Conservation (phyloP, 2,888 invertebrate species). For the Pachymerium ferrugineum region DNA sequence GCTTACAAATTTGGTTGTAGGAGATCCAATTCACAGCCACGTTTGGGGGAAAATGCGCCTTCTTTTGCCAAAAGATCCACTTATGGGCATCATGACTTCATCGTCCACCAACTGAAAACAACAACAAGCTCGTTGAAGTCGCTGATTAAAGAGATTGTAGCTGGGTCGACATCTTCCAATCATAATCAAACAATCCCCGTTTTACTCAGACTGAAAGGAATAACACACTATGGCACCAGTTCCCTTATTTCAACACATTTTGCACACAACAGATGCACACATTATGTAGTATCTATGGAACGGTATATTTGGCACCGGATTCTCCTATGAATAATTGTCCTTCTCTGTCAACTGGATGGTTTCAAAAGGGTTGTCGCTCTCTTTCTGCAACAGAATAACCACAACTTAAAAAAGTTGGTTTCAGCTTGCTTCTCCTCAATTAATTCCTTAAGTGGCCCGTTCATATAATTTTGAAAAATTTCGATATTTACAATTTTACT, state of each 20-base stretch:
- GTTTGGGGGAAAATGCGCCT: conserved; percentile 34
- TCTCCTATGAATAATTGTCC: conserved; percentile 36
- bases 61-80: conserved; percentile 32
- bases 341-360: conserved; percentile 46
- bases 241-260: conserved; percentile 15
- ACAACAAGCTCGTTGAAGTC: conserved; percentile 26
- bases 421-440: conserved; percentile 40
- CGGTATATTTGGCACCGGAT: conserved; percentile 1
- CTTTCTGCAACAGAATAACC: conserved; percentile 42
- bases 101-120: conserved; percentile 31
- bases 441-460: conserved; percentile 38
- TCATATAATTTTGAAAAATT: conserved; percentile 38
- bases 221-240: conserved; percentile 10
- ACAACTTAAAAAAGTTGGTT: conserved; percentile 20
- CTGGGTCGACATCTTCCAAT: conserved; percentile 10
- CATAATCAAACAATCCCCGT: not conserved
- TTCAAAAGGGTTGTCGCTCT: conserved; percentile 47
- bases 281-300: not conserved
- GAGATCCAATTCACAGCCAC: conserved; percentile 32
- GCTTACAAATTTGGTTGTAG: conserved; percentile 5
- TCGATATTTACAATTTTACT: too few species aligned
- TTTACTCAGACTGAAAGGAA: conserved; percentile 19
- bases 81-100: conserved; percentile 33
- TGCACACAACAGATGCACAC: conserved; percentile 8
- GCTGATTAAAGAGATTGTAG: not conserved